These are phyloP conservation scores for Cervus canadensis DNA, from an alignment of 2,113 vertebrate genomes.

Conservation along the genomic window DNA sequence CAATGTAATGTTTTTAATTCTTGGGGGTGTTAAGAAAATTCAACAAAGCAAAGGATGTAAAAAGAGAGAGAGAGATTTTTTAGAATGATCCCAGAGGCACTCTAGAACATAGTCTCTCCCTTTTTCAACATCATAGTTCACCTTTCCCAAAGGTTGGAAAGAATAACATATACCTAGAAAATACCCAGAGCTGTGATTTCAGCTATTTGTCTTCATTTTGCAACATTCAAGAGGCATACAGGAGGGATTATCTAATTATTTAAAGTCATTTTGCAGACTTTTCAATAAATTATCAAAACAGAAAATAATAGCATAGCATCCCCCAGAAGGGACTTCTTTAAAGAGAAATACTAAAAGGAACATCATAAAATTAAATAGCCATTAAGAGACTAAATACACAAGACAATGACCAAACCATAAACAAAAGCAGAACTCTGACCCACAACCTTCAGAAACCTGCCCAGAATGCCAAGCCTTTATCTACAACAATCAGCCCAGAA, in stretches of 20 bases:
- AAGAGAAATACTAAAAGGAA: not conserved
- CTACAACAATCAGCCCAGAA: not conserved
- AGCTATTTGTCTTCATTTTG: not conserved
- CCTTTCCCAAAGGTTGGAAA: not conserved
- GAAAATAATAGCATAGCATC: not conserved
- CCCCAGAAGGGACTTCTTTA: not conserved
- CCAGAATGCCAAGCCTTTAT: not conserved
- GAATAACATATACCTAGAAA: not conserved
- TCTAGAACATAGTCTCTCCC: not conserved
- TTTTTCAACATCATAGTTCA: not conserved
- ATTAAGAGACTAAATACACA: not conserved
- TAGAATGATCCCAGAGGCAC: not conserved
- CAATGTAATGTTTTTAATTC: not conserved
- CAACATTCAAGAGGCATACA: not conserved
- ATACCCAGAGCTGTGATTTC: not conserved
- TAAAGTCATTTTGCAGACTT: conserved; percentile 4
- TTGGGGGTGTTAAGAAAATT: not conserved
- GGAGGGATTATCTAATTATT: not conserved
- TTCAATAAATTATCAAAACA: not conserved
- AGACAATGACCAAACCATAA: not conserved
- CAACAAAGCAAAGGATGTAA: not conserved
- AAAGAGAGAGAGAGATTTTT: not conserved
- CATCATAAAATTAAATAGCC: not conserved
- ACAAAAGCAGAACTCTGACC: not conserved
- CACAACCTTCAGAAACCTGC: not conserved